These are phyloP conservation scores for Apteryx mantelli DNA, from an alignment of 2,113 vertebrate genomes.

Conservation along the genomic window DNA sequence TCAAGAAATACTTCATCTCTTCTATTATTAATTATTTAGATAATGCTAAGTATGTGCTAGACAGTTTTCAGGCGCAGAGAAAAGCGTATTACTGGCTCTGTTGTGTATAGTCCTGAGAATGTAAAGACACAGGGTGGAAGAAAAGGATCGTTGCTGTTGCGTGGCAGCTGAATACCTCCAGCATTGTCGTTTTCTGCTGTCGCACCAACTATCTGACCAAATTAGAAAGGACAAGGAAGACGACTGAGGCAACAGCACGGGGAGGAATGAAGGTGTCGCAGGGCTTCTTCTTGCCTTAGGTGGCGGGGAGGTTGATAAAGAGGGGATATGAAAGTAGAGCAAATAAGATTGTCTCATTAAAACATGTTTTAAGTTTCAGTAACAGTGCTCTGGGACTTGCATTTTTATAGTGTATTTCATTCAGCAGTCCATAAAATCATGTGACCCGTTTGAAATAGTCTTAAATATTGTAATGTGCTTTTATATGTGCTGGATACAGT, in stretches of 20 bases:
- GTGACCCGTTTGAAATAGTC: background rate
- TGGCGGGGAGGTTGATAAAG: accelerated
- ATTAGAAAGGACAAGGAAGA: too few relatives aligned
- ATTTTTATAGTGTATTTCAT: background rate
- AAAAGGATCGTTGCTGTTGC: background rate
- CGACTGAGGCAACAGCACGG: background rate
- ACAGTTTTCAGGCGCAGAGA: background rate
- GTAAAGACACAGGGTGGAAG: background rate
- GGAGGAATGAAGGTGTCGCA: accelerated
- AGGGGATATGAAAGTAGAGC: background rate
- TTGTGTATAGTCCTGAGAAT: background rate
- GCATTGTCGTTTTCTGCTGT: background rate
- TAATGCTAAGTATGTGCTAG: background rate
- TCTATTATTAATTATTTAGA: background rate
- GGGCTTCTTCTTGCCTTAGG: accelerated
- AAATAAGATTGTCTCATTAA: accelerated
- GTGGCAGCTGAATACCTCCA: background rate
- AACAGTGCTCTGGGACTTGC: accelerated
- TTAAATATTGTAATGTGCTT: accelerated
- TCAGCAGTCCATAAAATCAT: accelerated
- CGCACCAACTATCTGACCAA: background rate
- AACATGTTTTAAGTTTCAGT: background rate
- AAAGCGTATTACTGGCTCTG: background rate
- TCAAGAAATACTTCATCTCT: background rate
- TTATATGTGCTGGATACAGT: accelerated